Evolutionary conservation across 2,113 vertebrate species (phyloP), one percentile per base, ranked within the genome.

Genomic region (Zosterops borbonicus): DNA sequence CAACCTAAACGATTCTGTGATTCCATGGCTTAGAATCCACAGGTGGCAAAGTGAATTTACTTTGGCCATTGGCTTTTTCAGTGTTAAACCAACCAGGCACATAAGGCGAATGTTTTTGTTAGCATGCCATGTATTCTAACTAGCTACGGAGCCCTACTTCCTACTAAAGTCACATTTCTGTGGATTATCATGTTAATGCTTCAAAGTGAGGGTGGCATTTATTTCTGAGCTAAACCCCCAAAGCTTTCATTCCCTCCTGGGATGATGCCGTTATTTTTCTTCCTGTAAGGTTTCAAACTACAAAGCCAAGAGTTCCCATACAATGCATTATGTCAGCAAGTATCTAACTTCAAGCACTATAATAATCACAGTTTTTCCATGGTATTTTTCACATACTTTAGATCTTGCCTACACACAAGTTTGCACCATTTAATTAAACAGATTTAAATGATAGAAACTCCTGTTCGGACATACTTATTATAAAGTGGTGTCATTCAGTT

Each of bases 381-480:
- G 77, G 18, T 74, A 47, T 83, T 94, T 83, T 64, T 85, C 89
- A 83, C 12, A 29, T 56, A 59, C 52, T 82, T 82, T 24, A 70
- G 87, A 92, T 81, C 67, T 83, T 78, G 83, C 87, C 90, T 82
- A 89, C 60, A 59, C 39, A 13, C 39, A 49, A 47, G 23, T 67
- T 70, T 67, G 56, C 64, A 70, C 78, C 65, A 52, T 75, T 88
- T 83, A 92, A 94, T 90, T 85, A 85, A 82, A 44, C 0, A 85
- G 88, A 92, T 84, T 89, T 71, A 87, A 92, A 91, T 41, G 74
- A 89, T 39, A 89, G 6, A 81, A 94, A 65, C 52, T 49, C 83
- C 53, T 90, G 70, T 67, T 81, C 64, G 87, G 87, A 95, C 21
- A n/a, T 41, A 77, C 63, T 81, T 81, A 39, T 63, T 96, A 84